Evolutionary conservation across 2,797 vertebrate genomes (phyloP), one percentile per base, ranked within the genome.

Genomic region (Brachyrhaphis roseni): DNA sequence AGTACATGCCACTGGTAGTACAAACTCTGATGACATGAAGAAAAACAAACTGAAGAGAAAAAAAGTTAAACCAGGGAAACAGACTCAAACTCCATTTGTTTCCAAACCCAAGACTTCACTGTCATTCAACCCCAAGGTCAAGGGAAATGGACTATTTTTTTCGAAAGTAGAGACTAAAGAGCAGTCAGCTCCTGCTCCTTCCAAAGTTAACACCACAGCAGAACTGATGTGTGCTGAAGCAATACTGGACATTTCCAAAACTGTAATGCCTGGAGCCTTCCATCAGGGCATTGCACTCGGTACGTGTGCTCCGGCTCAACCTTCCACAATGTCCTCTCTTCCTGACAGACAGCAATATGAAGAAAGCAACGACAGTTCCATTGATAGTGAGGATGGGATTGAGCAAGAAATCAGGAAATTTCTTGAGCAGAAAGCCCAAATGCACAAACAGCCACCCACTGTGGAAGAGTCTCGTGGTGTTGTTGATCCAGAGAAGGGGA

Each of bases 211-310:
- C 80, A 96, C 98, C 0, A 96, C 97, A 1, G 95, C 97, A 0
- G 98, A 99, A 85, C 95, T 99, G 49, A 97, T 99, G 98, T 98
- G 98, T 18, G 98, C 98, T 0, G 98, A 99, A 92, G 98, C 98
- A 1, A 99, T 99, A 90, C 94, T 99, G 81, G 98, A 99, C 95
- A 99, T 99, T 90, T 99, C 98, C 46, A 99, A 99, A 91, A 95
- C 97, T 0, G 97, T 99, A 70, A 96, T 99, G 95, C 97, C 98
- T 0, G 94, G 81, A 45, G 91, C 94, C 5, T 93, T 93, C 83
- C 95, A 93, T 78, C 94, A 91, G 3, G 78, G 87, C 0, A 70
- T 91, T 10, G 76, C 76, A 47, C 84, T 87, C 36, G 75, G 78
- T 45, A 84, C 90, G 7, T 88, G 92, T 12, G 87, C 80, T 0